These are phyloP conservation scores for Astur gentilis DNA, from an alignment of 2,113 vertebrate genomes.

Conservation along the genomic window DNA sequence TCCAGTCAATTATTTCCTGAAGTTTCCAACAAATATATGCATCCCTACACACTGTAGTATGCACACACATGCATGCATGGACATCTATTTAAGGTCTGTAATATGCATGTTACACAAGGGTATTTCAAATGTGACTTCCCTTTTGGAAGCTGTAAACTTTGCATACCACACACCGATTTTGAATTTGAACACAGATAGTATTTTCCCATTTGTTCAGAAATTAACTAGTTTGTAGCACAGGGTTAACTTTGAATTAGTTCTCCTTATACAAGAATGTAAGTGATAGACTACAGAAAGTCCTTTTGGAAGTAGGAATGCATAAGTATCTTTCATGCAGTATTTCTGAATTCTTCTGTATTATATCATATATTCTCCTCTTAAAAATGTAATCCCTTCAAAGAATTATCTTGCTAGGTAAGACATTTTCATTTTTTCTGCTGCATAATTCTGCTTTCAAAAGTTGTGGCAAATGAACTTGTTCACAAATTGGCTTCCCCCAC, in stretches of 20 bases:
- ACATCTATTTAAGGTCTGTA: not conserved
- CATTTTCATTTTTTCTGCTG: not conserved
- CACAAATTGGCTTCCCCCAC: not conserved
- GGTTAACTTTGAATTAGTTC: not conserved
- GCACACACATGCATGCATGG: fast-evolving
- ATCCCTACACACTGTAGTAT: too few relatives aligned
- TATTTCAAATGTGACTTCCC: not conserved
- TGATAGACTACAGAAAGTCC: not conserved
- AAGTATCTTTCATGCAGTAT: not conserved
- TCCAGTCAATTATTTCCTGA: not conserved
- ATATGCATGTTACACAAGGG: not conserved
- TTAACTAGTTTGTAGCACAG: not conserved
- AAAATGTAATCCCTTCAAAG: not conserved
- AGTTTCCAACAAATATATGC: not conserved
- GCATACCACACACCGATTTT: not conserved
- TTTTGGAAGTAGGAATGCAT: not conserved
- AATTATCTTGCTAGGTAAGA: not conserved
- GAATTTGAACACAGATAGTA: not conserved
- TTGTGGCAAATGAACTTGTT: not conserved
- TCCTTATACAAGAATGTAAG: not conserved
- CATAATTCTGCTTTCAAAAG: not conserved
- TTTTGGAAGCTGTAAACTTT: not conserved
- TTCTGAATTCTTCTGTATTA: not conserved
- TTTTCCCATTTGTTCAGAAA: not conserved
- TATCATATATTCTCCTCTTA: not conserved